Conservation (phyloP, 2,888 invertebrate genomes). For the Leucania comma region DNA sequence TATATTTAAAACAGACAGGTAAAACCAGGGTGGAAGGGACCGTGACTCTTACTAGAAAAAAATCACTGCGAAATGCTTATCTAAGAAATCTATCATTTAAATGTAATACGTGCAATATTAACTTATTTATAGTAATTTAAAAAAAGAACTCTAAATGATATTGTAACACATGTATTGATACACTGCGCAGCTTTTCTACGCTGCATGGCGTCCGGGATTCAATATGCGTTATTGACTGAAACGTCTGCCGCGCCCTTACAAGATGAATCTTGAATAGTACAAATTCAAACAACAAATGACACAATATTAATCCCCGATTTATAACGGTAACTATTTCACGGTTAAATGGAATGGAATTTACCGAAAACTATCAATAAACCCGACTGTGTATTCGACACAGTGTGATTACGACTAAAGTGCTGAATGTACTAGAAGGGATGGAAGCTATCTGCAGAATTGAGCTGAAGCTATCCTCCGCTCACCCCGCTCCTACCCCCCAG, state of each 20-base stretch:
- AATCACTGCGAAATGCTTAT: background rate
- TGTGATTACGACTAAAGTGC: background rate
- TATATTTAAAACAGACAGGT: slow-evolving; percentile 1
- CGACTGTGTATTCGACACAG: background rate
- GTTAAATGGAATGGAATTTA: background rate
- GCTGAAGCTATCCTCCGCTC: background rate
- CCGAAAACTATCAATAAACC: background rate
- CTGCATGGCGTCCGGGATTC: background rate
- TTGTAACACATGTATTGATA: no score
- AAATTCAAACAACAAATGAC: background rate
- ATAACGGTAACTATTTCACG: background rate
- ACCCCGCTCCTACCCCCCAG: background rate
- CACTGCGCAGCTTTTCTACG: slow-evolving; percentile 14
- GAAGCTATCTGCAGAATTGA: background rate
- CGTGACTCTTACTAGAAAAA: background rate
- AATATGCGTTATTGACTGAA: slow-evolving; percentile 3
- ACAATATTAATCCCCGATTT: background rate
- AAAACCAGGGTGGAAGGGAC: background rate
- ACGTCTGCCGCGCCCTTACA: background rate
- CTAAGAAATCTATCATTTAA: background rate
- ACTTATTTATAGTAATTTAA: no score
- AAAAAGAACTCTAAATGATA: no score
- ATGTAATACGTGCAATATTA: background rate
- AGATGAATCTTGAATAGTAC: background rate
- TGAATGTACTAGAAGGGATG: background rate